Evolutionary conservation across 1,140 invertebrate genomes (phyloP).

Genomic region (Andricus grossulariae): DNA sequence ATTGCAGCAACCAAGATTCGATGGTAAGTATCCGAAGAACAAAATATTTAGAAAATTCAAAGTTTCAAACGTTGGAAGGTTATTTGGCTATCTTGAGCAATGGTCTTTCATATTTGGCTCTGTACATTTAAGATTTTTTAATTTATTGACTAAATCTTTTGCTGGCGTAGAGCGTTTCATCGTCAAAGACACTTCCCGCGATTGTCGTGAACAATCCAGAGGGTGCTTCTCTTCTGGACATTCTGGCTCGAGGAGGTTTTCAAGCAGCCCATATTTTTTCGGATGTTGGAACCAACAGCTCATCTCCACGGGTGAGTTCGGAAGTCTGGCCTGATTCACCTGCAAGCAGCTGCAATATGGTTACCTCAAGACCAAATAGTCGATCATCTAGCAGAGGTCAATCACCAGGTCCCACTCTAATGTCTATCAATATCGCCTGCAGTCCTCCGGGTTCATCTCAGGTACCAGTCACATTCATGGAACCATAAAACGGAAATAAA

Average conservation of each 20-base stretch:
- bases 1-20: neutral
- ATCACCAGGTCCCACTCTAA: conserved; percentile 48
- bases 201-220: conserved; percentile 50
- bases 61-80: too few relatives aligned
- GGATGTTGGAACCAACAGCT: conserved; percentile 38
- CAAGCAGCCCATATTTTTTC: conserved; percentile 51
- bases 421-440: conserved; percentile 41
- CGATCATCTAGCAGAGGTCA: conserved; percentile 52
- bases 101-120: too few relatives aligned
- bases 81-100: too few relatives aligned
- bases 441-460: conserved; percentile 54
- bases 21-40: neutral
- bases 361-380: conserved; percentile 51
- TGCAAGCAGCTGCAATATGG: conserved; percentile 45
- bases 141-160: neutral
- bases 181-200: conserved; percentile 29
- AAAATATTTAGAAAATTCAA: too few relatives aligned
- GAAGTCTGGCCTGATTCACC: conserved; percentile 58
- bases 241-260: conserved; percentile 43
- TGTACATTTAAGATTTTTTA: neutral
- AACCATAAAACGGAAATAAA: too few relatives aligned
- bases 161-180: neutral
- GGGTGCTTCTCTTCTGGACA: conserved; percentile 49
- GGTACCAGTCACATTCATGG: conserved; percentile 36
- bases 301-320: conserved; percentile 42